Conservation (phyloP, 2,113 vertebrate species). For the Alethe diademata region DNA sequence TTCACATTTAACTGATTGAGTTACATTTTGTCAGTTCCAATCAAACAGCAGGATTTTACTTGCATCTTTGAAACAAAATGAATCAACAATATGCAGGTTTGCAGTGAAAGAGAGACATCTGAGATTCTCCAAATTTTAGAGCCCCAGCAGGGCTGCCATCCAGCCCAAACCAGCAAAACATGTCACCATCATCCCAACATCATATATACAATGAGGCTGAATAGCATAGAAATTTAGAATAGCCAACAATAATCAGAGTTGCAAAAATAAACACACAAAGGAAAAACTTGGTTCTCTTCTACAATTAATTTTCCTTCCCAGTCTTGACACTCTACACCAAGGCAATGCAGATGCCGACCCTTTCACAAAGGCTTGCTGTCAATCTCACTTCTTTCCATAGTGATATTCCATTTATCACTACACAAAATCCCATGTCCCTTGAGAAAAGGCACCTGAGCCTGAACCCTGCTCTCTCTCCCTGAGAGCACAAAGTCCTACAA, state of each 20-base stretch:
- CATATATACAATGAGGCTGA: not conserved
- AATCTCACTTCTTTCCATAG: not conserved
- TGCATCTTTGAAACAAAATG: not conserved
- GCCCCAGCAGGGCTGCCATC: not conserved
- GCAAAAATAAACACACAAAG: not conserved
- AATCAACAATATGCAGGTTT: not conserved
- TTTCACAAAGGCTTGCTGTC: not conserved
- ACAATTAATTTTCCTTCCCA: not conserved
- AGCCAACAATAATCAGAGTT: not conserved
- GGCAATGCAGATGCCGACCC: not conserved
- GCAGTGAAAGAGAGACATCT: not conserved
- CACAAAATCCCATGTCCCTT: accelerated
- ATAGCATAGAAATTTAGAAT: not conserved
- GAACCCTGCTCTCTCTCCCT: accelerated
- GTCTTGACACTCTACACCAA: not conserved
- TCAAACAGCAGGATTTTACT: not conserved
- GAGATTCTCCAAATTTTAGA: not conserved
- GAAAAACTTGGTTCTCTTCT: not conserved
- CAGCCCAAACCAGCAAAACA: not conserved
- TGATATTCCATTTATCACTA: not conserved
- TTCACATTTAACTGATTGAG: not conserved
- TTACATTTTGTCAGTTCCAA: not conserved
- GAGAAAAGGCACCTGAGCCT: not conserved
- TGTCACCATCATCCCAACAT: accelerated
- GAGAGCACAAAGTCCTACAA: not conserved